Evolutionary conservation across 2,113 vertebrate genomes (phyloP).

Genomic region (Istiophorus platypterus): DNA sequence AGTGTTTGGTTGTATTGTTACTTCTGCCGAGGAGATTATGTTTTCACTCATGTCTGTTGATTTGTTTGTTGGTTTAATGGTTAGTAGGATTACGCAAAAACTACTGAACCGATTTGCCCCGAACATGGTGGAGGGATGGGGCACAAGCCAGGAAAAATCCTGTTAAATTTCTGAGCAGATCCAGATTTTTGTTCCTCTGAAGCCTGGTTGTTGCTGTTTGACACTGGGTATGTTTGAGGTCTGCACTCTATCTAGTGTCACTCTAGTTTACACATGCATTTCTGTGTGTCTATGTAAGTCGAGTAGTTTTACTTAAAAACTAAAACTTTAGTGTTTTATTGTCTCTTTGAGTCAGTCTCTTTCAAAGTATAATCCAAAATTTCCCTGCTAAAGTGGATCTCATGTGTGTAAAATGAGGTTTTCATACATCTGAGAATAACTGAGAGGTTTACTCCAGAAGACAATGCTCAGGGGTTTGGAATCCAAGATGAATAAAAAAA

Average conservation of each 20-base stretch:
- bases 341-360: background rate
- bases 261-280: background rate
- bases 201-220: no score
- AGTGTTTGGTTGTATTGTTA: background rate
- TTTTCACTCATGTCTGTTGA: no score
- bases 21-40: no score
- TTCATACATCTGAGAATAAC: background rate
- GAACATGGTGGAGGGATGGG: no score
- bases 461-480: background rate
- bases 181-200: no score
- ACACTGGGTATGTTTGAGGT: no score
- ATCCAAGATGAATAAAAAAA: background rate
- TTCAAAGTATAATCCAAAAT: background rate
- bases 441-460: conserved; percentile 1
- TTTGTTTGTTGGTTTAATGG: no score
- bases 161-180: no score
- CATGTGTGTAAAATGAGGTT: background rate
- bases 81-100: no score
- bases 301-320: background rate
- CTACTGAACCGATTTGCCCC: no score
- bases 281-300: background rate
- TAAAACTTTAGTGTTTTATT: background rate
- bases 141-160: no score
- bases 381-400: background rate
- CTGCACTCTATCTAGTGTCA: no score